Base-by-base conservation (phyloP, 2,888 invertebrate genomes). In the Anorthoa munda region DNA sequence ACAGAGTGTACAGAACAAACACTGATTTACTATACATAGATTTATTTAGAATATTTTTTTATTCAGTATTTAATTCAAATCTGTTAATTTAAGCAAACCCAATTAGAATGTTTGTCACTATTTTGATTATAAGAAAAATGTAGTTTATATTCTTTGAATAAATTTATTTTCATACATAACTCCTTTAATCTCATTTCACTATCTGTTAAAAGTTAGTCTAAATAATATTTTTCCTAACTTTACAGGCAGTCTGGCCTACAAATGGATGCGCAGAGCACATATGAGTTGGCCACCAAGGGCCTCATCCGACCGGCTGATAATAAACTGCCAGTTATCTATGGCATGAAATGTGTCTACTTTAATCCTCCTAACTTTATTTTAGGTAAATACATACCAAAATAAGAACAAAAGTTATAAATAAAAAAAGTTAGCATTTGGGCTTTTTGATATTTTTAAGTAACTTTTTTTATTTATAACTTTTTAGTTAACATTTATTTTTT, bases 221-320 rank as follows among this genome's bases (percentile, higher is more conserved):
- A 58, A 51, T 61, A 58, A 45, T 59, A 5, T 23, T 26, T 39
- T 55, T 67, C 1, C 53, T 18, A 21, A 23, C 13, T 67, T 80
- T 94, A 71, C 90, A 98, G 98, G 84, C 90, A 97, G 59, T 97
- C 97, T 84, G 99, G 99, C 39, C 97, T 99, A 0, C 97, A 98
- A 90, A 96, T 98, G 78, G 97, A 98, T 87, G 98, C 98, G 56
- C 98, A 99, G 93, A 97, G 98, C 59, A 99, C 99, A 15, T 99
- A 98, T 93, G 98, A 99, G 73, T 89, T 99, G 74, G 99, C 99
- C 12, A 96, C 97, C 0, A 95, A 97, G 92, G 99, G 99, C 0
- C 96, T 98, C 0, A 97, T 99, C 5, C 96, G 99, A 73, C 99
- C 99, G 0, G 95, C 96, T 0, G 93, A 97, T 72, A 97, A 95